phyloP scores from a whole-genome alignment of 2,113 vertebrate genomes.

The Poecile atricapillus region DNA sequence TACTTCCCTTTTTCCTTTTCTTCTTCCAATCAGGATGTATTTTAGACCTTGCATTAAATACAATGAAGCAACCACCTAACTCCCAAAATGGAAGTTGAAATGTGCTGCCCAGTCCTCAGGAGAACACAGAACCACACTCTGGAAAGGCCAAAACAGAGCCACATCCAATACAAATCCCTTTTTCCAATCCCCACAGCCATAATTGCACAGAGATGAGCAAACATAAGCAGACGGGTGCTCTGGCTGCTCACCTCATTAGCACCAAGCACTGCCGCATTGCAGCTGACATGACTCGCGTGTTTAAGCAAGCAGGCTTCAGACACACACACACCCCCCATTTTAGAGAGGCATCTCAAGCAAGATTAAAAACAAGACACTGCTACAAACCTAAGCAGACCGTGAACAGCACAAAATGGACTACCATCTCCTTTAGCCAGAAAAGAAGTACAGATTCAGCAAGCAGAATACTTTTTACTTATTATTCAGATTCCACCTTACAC shows the following conservation, averaged over 20 bases:
- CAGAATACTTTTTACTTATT: not conserved
- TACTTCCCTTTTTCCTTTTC: not conserved
- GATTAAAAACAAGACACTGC: not conserved
- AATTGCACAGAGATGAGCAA: conserved; percentile 29
- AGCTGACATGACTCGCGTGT: conserved; percentile 61
- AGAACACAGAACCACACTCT: not conserved
- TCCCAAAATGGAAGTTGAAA: not conserved
- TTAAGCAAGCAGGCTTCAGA: conserved; percentile 45
- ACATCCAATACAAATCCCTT: not conserved
- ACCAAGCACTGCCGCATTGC: conserved; percentile 59
- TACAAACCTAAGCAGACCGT: not conserved
- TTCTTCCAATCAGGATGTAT: not conserved
- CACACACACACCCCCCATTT: not conserved
- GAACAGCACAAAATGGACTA: not conserved
- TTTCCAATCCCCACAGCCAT: not conserved
- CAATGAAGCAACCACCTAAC: not conserved
- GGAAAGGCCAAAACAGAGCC: not conserved
- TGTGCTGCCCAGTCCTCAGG: not conserved
- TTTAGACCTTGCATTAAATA: not conserved
- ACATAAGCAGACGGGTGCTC: conserved; percentile 20
- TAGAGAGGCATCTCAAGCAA: not conserved
- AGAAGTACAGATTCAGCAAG: not conserved
- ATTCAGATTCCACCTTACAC: not conserved
- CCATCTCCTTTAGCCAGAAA: not conserved
- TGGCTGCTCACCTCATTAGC: conserved; percentile 62